phyloP scores from a whole-genome alignment of 2,797 vertebrate genomes.

The Micromesistius poutassou region DNA sequence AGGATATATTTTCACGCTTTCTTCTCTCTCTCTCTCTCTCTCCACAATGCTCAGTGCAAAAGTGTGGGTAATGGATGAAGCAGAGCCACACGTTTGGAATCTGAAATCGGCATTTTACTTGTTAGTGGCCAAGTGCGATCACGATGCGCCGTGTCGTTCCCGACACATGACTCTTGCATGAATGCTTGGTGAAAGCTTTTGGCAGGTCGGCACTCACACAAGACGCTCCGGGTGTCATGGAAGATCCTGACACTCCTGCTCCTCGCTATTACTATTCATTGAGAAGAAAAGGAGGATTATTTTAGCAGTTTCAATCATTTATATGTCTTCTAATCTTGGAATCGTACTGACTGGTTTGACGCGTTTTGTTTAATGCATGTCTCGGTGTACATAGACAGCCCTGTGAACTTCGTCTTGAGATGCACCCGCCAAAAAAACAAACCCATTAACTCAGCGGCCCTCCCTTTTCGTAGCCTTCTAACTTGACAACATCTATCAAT shows the following conservation, averaged over 20 bases:
- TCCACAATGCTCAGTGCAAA: background rate
- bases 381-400: background rate
- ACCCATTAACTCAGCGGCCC: background rate
- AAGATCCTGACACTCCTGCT: constrained; percentile 46
- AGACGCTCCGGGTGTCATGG: constrained; percentile 43
- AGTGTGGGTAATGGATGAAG: background rate
- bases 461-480: background rate
- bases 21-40: no score
- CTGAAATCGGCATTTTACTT: no score
- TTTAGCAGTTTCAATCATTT: constrained; percentile 39
- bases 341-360: background rate
- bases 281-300: constrained; percentile 37
- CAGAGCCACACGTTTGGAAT: constrained; percentile 21
- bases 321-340: constrained; percentile 7
- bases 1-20: background rate
- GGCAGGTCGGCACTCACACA: constrained; percentile 37
- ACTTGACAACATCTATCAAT: background rate
- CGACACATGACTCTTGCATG: constrained; percentile 31
- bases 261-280: constrained; percentile 52
- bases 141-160: constrained; percentile 38
- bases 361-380: background rate
- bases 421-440: background rate
- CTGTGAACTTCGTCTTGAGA: background rate
- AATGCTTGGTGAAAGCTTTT: constrained; percentile 33
- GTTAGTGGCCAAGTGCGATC: no score